Percentiles rank a stretch among this genome's conserved stretches.
Conservation (phyloP, 2,113 vertebrate genomes). For the Ictalurus furcatus region DNA sequence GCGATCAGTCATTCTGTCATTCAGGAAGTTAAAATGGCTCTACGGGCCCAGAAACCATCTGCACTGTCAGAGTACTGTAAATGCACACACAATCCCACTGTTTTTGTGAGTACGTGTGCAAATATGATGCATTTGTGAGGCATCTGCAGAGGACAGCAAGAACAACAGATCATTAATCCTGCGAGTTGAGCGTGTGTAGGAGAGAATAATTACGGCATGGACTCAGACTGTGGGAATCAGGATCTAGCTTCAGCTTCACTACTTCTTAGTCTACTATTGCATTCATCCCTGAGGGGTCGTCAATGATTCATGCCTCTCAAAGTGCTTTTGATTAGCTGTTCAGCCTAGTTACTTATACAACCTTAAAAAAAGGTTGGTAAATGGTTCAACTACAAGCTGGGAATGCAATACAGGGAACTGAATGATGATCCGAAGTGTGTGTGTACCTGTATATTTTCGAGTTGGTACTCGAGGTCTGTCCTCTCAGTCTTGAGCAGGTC, state of each 20-base stretch:
- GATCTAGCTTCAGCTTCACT: constrained; percentile 2
- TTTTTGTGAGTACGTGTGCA: constrained; percentile 24
- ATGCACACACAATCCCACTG: not conserved
- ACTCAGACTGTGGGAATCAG: constrained; percentile 20
- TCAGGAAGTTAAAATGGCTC: no score
- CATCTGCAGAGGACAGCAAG: not conserved
- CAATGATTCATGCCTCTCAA: constrained; percentile 14
- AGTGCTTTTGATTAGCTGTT: constrained; percentile 32
- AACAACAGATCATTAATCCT: constrained; percentile 27
- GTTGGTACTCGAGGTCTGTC: constrained; percentile 95
- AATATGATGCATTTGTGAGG: not conserved
- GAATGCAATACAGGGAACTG: not conserved
- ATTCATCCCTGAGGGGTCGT: constrained; percentile 33
- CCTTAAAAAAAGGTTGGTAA: not conserved
- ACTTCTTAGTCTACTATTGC: not conserved
- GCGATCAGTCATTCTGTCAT: not conserved
- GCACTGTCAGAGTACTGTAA: not conserved
- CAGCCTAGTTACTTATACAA: not conserved
- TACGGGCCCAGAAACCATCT: not conserved
- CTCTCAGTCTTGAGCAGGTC: constrained; percentile 97
- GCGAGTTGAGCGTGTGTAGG: not conserved
- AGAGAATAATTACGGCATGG: constrained; percentile 24
- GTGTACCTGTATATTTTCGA: constrained; percentile 96
- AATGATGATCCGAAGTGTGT: not conserved
- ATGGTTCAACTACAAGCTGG: not conserved